phyloP scores from a whole-genome alignment of 1,140 invertebrate species.

The Chironomus tepperi region DNA sequence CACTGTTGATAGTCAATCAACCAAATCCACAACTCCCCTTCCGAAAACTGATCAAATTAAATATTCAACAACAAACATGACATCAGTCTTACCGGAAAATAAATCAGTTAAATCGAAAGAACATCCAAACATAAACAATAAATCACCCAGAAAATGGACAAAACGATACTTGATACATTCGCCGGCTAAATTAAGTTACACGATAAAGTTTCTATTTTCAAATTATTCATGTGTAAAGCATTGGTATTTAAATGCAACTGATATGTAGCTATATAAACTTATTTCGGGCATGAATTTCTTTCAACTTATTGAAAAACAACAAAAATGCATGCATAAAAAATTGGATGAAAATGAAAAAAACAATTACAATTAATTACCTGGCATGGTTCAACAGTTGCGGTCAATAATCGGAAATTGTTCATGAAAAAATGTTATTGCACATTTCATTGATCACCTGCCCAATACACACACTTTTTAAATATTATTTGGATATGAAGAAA shows the following conservation, averaged over 20 bases:
- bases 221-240: slow-evolving; percentile 14
- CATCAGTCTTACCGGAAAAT: too few relatives aligned
- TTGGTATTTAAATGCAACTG: slow-evolving; percentile 7
- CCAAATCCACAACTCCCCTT: too few relatives aligned
- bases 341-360: neutral
- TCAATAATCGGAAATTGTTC: neutral
- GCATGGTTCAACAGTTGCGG: neutral
- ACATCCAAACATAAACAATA: too few relatives aligned
- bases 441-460: slow-evolving; percentile 5
- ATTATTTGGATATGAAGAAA: neutral
- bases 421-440: neutral
- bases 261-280: too few relatives aligned
- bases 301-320: neutral
- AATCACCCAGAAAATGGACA: too few relatives aligned
- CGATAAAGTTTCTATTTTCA: slow-evolving; percentile 13
- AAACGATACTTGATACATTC: too few relatives aligned
- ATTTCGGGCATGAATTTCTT: neutral
- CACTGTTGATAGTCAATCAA: too few relatives aligned
- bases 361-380: neutral
- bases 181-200: neutral
- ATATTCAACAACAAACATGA: too few relatives aligned
- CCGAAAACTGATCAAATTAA: too few relatives aligned
- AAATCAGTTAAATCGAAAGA: too few relatives aligned
- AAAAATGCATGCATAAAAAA: too few relatives aligned
- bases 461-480: neutral